Base-by-base conservation (phyloP, 2,888 invertebrate genomes). In the Endotricha flammealis region DNA sequence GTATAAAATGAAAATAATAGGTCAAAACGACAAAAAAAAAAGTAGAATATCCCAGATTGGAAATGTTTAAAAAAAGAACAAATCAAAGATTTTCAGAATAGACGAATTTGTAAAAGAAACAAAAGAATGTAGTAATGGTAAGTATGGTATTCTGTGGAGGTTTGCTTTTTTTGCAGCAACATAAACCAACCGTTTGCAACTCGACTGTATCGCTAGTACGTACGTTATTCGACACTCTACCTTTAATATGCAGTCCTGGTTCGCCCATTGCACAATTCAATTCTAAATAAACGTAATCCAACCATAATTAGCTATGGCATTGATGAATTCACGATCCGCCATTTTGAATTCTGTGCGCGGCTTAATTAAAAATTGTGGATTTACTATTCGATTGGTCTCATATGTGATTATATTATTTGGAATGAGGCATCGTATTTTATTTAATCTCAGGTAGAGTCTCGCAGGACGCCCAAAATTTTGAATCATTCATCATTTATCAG, bases 401-500 rank as follows among this genome's bases (percentile, higher is more conserved):
- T 41, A 47, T 37, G 38, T 24, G 29, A 33, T 40, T 34, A 24
- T 33, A 33, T 40, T 34, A 24, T 33, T 43, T 29, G 12, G 56
- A 49, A 54, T 62, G 58, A 57, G 48, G 43, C n/a, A 20, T 2
- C 16, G 7, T 42, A 52, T 62, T 60, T 63, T 61, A 70, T 62
- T 60, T 63, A 60, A 70, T 67, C 66, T 61, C 73, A 75, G 77
- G 75, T 80, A 74, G 70, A 57, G 50, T 50, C 46, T 51, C 50
- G 68, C 64, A 62, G 65, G 71, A 72, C 65, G 67, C 65, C 70
- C 53, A 78, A 74, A 71, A n/a, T n/a, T 75, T 67, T 59, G 66
- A 74, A 79, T 74, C 82, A 87, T 87, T 85, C 78, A 80, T 87
- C 83, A 85, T 83, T 66, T 76, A 81, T 81, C 83, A 79, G 87